Conservation (phyloP, 2,888 invertebrate genomes). For the Lymantria monacha region DNA sequence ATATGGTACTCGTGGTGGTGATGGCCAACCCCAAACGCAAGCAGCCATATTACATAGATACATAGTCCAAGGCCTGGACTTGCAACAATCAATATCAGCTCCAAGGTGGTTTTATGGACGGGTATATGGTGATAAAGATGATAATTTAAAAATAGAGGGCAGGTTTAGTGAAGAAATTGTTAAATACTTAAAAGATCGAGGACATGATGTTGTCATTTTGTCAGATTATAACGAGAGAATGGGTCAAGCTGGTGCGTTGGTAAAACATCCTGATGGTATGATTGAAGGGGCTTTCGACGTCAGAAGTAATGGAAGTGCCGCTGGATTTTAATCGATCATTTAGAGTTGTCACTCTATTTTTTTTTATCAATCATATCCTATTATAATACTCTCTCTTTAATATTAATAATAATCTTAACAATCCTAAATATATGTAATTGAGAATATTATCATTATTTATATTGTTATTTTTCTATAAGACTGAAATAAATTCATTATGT, state of each 20-base stretch:
- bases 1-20: conserved; percentile 70
- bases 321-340: conserved; percentile 49
- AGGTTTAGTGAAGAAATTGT: conserved; percentile 56
- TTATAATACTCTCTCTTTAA: too few relatives aligned
- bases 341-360: too few relatives aligned
- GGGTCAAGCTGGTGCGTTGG: conserved; percentile 67
- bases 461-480: too few relatives aligned
- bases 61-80: conserved; percentile 54
- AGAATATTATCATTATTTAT: too few relatives aligned
- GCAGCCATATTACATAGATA: conserved; percentile 72
- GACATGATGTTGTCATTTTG: conserved; percentile 52
- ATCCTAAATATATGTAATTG: too few relatives aligned
- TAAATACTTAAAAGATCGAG: conserved; percentile 52
- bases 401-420: too few relatives aligned
- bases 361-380: too few relatives aligned
- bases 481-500: too few relatives aligned
- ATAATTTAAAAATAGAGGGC: conserved; percentile 52
- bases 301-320: conserved; percentile 65
- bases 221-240: conserved; percentile 45
- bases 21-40: conserved; percentile 72
- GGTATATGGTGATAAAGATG: conserved; percentile 33
- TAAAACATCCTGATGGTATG: conserved; percentile 59
- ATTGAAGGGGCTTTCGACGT: conserved; percentile 69
- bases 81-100: conserved; percentile 54
- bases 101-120: conserved; percentile 69